Evolutionary conservation across 2,888 invertebrate genomes (phyloP).

Genomic region (Lingula anatina): DNA sequence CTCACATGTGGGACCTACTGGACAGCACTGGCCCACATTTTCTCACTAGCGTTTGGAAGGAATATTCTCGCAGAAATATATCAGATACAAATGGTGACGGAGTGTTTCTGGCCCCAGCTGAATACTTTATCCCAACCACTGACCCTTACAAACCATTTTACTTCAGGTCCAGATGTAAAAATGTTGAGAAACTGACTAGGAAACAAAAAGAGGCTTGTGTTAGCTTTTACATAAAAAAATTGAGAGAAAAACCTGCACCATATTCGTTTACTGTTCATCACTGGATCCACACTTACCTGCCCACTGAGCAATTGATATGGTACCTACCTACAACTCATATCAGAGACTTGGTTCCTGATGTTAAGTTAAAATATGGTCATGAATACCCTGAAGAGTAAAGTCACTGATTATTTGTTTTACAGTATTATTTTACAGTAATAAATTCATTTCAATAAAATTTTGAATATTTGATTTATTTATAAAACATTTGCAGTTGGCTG

Average conservation of each 20-base stretch:
- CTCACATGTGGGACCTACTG: constrained; percentile 35
- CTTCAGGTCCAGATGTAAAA: constrained; percentile 24
- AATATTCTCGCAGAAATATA: constrained; percentile 13
- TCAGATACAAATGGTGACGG: constrained; percentile 16
- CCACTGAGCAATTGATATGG: no score
- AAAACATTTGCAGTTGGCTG: no score
- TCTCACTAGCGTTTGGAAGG: constrained; percentile 22
- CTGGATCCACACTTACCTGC: constrained; percentile 40
- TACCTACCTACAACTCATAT: no score
- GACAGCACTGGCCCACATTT: constrained; percentile 44
- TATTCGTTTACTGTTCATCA: constrained; percentile 35
- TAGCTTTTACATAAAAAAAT: constrained; percentile 24
- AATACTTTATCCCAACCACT: constrained; percentile 37
- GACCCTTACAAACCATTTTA: constrained; percentile 32
- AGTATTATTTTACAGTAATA: no score
- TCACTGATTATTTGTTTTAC: no score
- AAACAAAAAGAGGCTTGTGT: constrained; percentile 29
- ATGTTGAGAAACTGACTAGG: constrained; percentile 18
- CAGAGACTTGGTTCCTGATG: no score
- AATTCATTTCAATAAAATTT: no score
- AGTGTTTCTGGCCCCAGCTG: constrained; percentile 31
- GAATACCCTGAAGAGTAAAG: no score
- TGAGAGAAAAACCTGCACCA: constrained; percentile 17
- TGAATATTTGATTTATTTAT: no score
- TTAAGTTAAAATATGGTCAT: no score